These are phyloP conservation scores for Muscicapa adusta DNA, from an alignment of 2,113 vertebrate species.

Conservation along the genomic window DNA sequence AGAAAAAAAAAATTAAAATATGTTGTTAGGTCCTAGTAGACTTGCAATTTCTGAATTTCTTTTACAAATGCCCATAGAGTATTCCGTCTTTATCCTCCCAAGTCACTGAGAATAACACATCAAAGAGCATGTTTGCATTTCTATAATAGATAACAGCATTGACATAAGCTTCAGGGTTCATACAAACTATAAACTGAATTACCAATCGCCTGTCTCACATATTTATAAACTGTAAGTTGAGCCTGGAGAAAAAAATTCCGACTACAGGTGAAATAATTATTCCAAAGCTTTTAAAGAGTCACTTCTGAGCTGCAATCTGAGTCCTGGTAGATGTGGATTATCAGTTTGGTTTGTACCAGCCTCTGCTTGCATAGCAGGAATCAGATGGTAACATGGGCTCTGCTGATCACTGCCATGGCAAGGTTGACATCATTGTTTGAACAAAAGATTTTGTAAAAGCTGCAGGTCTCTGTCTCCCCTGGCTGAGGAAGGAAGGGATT, in stretches of 20 bases:
- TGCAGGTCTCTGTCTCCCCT: neutral
- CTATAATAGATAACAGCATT: conserved; percentile 76
- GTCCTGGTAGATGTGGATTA: neutral
- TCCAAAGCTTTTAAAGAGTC: neutral
- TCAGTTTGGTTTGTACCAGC: neutral
- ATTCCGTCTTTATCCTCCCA: conserved; percentile 71
- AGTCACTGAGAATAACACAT: conserved; percentile 77
- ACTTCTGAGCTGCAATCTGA: neutral
- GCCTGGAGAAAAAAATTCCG: conserved; percentile 55
- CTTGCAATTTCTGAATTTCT: conserved; percentile 65
- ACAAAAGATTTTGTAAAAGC: neutral
- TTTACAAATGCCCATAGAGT: conserved; percentile 55
- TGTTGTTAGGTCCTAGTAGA: conserved; percentile 39
- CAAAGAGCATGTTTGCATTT: conserved; percentile 78
- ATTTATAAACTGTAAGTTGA: conserved; percentile 74
- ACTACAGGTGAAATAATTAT: conserved; percentile 65
- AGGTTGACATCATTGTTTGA: neutral
- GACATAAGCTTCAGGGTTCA: conserved; percentile 75
- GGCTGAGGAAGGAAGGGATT: neutral
- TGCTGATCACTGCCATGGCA: neutral
- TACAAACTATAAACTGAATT: conserved; percentile 73
- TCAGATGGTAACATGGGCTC: neutral
- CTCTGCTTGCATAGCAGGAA: neutral
- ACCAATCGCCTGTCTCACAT: conserved; percentile 69
- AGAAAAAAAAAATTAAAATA: conserved; percentile 31